Conservation (phyloP, 2,113 vertebrate species). For the Cinclus cinclus region DNA sequence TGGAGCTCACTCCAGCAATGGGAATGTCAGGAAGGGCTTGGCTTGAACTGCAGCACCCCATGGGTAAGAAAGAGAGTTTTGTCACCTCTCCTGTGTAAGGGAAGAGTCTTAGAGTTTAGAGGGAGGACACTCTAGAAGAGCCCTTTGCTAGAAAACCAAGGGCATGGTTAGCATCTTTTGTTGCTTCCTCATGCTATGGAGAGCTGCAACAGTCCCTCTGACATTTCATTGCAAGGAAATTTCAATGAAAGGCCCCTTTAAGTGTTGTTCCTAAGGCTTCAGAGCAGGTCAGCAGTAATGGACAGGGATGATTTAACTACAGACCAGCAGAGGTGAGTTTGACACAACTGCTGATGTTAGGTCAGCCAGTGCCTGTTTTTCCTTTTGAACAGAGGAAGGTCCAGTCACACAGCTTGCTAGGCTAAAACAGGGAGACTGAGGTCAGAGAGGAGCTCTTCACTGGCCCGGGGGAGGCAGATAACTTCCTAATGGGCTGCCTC, state of each 20-base stretch:
- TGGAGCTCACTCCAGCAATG: not conserved
- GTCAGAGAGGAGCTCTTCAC: not conserved
- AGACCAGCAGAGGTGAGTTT: constrained; percentile 13
- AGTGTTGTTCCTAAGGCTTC: not conserved
- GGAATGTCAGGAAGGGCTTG: not conserved
- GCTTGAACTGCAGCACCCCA: not conserved
- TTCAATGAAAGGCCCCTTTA: not conserved
- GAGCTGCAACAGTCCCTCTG: not conserved
- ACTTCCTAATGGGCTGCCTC: not conserved
- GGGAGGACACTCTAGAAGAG: not conserved
- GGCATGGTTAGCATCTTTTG: not conserved
- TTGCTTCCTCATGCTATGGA: not conserved
- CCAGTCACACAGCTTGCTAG: not conserved
- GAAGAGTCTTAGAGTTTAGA: not conserved
- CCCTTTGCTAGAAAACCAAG: not conserved
- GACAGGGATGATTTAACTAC: not conserved
- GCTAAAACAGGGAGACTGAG: not conserved
- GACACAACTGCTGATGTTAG: not conserved
- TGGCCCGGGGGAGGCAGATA: not conserved
- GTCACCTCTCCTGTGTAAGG: not conserved
- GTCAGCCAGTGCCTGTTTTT: not conserved
- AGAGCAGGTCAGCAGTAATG: not conserved
- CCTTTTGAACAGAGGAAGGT: not conserved
- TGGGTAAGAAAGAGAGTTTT: not conserved
- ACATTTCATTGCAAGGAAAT: not conserved